Base-by-base conservation (phyloP, 2,797 vertebrate species). In the Chelmon rostratus region DNA sequence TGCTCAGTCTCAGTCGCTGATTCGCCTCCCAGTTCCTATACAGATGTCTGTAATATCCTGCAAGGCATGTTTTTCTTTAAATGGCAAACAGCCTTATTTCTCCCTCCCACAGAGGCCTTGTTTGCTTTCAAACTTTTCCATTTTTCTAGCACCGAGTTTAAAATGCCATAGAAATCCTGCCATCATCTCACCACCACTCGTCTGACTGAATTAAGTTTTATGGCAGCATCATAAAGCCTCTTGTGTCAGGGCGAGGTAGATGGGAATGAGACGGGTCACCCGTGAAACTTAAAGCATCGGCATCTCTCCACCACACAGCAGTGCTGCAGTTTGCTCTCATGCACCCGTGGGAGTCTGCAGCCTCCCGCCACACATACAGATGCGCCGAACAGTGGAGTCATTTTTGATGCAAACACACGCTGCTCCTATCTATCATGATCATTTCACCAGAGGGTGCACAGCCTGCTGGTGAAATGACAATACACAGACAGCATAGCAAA, bases 401-500 rank as follows among this genome's bases (percentile, higher is more conserved):
- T 62, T 58, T 73, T 33, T 59, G 31, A 76, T 72, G 70, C 53
- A 37, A 38, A 44, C 67, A 38, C 59, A 58, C 8, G 42, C 28
- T 50, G 68, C 63, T 57, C 19, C 73, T n/a, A 76, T 73, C 79
- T 58, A 44, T 69, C 77, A 28, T 19, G 61, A 80, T 76, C 69
- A 44, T 78, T 74, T 75, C 44, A 78, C 73, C 23, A 13, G 42
- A 75, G 68, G 49, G 76, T 53, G 23, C 42, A 25, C 53, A 58
- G 47, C 19, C 57, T 64, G 79, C 73, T 72, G 82, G 35, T 67
- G 68, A 75, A 59, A 83, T 53, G 79, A 42, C 42, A 79, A 63
- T 1, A 63, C 68, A 82, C 81, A 80, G 46, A 31, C 79, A 84
- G 78, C 73, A 77, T 46, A 67, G 82, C 70, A 80, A 82, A 86